Conservation (phyloP, 2,113 vertebrate species). For the Sterrhoptilus dennistouni region DNA sequence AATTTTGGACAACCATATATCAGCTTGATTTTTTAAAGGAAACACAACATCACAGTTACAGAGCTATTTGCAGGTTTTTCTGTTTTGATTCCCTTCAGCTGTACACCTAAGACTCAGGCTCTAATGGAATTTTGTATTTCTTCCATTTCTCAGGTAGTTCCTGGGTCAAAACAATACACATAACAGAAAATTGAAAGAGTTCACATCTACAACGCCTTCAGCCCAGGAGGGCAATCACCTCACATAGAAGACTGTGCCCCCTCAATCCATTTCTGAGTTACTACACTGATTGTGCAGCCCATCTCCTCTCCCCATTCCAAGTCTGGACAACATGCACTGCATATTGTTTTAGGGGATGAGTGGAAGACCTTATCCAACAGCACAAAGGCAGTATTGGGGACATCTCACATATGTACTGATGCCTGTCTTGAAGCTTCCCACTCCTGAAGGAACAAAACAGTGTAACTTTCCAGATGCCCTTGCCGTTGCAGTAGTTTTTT, state of each 20-base stretch:
- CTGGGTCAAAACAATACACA: neutral
- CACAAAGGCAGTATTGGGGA: neutral
- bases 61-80: neutral
- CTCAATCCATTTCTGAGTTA: neutral
- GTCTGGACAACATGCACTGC: neutral
- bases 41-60: neutral
- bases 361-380: neutral
- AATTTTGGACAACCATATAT: neutral
- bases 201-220: neutral
- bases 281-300: neutral
- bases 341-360: neutral
- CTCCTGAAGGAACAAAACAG: neutral
- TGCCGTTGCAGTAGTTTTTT: neutral
- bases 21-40: neutral
- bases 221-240: neutral
- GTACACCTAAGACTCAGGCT: neutral
- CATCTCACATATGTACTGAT: neutral
- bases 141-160: neutral
- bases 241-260: neutral
- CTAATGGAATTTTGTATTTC: neutral
- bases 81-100: neutral
- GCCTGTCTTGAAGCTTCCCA: neutral
- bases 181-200: neutral
- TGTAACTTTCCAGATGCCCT: neutral
- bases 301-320: neutral